Conservation (phyloP, 2,888 invertebrate species). For the Tribolium freemani region DNA sequence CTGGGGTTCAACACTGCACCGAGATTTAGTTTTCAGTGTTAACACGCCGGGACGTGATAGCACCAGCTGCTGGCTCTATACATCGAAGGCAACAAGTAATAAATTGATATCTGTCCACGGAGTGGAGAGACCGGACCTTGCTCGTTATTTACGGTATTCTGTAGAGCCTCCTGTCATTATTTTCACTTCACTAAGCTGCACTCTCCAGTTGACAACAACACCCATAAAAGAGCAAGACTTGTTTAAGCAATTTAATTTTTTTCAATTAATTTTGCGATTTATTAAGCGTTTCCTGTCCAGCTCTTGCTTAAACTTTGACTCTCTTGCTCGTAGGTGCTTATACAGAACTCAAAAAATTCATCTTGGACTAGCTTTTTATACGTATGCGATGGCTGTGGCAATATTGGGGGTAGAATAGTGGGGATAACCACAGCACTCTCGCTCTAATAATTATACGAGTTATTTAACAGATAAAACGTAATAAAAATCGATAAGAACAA, state of each 20-base stretch:
- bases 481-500: background rate
- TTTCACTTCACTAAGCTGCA: background rate
- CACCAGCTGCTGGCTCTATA: background rate
- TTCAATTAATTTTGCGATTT: too few species aligned
- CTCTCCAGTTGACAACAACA: background rate
- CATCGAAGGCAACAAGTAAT: conserved; percentile 26
- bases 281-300: too few species aligned
- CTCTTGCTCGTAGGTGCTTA: background rate
- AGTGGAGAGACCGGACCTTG: conserved; percentile 1
- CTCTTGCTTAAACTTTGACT: too few species aligned
- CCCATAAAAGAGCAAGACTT: background rate
- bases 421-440: background rate
- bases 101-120: conserved; percentile 27
- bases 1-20: too few species aligned
- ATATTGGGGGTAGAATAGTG: background rate
- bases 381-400: too few species aligned
- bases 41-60: background rate
- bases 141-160: conserved; percentile 20
- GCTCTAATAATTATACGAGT: background rate
- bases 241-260: background rate
- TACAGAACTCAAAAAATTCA: too few species aligned
- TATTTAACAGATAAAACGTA: background rate
- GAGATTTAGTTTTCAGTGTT: background rate
- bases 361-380: too few species aligned
- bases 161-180: conserved; percentile 6